Base-by-base conservation (phyloP, 2,888 invertebrate genomes). In the Ornithoptera alexandrae region DNA sequence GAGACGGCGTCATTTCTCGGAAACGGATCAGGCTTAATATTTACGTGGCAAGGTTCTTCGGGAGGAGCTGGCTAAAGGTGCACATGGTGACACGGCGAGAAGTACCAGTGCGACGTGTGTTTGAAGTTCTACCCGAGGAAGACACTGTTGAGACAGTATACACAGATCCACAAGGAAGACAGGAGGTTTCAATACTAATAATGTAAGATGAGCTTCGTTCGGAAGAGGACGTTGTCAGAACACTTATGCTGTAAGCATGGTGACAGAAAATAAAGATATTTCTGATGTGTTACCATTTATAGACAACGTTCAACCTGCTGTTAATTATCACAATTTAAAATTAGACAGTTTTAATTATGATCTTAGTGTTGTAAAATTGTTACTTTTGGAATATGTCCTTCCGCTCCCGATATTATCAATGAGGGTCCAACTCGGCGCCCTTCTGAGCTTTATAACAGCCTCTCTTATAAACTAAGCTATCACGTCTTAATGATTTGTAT, bases 81-180 rank as follows among this genome's bases (percentile, higher is more conserved):
- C 88, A 89, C 71, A 78, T 81, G 78, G 75, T 81, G 60, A 84
- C 78, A 59, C 88, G 88, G 69, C 81, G 81, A 0, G 73, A 80
- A 82, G 7, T 86, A 79, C 68, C 77, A 81, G 71, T 89, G 88
- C 68, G 77, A 78, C 15, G 70, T 82, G 15, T 88, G 88, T 66
- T 62, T 74, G 17, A 84, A 84, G 39, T 36, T 10, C 3, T 61
- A 67, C 42, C n/a, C 73, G 0, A 72, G 80, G 24, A 77, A 74
- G 69, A 69, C 71, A 39, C 78, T 78, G 2, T 65, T 82, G 56
- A 67, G 67, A 10, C 74, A 77, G 30, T 83, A 84, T 70, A 73
- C 78, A 72, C 73, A 76, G 0, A 78, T 75, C 6, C 82, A 82
- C 57, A 67, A 70, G 0, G 66, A 76, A 18, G 78, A 77, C 36